Percentiles rank a stretch among this genome's conserved stretches.
These are phyloP conservation scores for Mycteria americana DNA, from an alignment of 2,797 vertebrate genomes.

Conservation along the genomic window DNA sequence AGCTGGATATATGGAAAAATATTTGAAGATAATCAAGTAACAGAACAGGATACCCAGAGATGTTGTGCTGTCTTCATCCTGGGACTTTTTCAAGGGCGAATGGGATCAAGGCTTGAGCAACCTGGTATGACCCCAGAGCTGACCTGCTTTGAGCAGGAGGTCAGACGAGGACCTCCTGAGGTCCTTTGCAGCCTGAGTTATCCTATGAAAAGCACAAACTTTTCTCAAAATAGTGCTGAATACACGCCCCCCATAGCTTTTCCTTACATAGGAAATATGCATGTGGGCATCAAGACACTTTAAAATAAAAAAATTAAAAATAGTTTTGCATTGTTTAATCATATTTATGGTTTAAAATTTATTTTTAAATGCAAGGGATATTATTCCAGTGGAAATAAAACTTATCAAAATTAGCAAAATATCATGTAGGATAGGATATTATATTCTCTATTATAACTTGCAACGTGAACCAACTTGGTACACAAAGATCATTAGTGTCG, in stretches of 20 bases:
- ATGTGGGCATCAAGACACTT: background rate
- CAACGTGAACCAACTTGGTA: background rate
- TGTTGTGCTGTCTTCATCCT: background rate
- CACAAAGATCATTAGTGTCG: background rate
- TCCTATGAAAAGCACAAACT: background rate
- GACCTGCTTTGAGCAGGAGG: background rate
- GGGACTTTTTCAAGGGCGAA: background rate
- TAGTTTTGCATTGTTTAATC: background rate
- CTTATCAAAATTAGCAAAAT: background rate
- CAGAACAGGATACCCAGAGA: background rate
- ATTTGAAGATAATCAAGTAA: background rate
- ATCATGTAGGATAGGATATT: background rate
- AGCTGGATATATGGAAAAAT: background rate
- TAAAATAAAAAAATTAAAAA: background rate
- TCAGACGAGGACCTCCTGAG: background rate
- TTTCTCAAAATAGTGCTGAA: background rate
- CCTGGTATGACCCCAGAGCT: background rate
- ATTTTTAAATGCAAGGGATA: background rate
- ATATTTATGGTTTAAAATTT: background rate
- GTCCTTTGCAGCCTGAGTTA: background rate
- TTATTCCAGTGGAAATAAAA: background rate
- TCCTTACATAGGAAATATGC: background rate
- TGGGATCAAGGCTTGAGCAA: background rate
- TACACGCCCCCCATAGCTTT: background rate
- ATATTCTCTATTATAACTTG: background rate